Base-by-base conservation (phyloP, 2,113 vertebrate genomes). In the Oryzias javanicus region DNA sequence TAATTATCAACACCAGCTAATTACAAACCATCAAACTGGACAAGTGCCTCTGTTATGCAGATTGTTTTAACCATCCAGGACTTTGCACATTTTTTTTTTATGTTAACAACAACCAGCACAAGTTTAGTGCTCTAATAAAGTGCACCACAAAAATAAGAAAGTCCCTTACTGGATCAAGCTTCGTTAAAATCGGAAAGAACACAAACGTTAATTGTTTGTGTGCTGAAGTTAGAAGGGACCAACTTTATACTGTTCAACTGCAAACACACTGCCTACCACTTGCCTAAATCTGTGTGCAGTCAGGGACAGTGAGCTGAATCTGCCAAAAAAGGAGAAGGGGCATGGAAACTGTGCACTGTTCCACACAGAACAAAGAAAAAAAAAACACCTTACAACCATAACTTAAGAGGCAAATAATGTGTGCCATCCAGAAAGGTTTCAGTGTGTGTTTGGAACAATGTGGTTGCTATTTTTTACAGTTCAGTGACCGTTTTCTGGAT, bases 401-500 rank as follows among this genome's bases (percentile, higher is more conserved):
- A 79, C 60, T 17, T 35, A 66, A 54, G 53, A 69, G 78, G 80
- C 71, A 76, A 77, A 70, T 59, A 64, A 50, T 63, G 64, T 77
- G 76, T 83, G 78, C 78, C 62, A 6, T 78, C 65, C 70, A 83
- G 78, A 67, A 58, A 82, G 71, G 81, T 56, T 49, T 69, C 27
- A 70, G 78, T 65, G 72, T 81, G 76, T 81, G 76, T 83, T 84
- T 89, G 74, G 79, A 79, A 82, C 83, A 89, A 84, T 51, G 19
- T 89, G 64, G 76, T 87, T 85, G 75, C 75, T 78, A 76, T 88
- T 74, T 81, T 65, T 73, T 72, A 67, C 77, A 91, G 88, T 82
- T 85, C 76, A 59, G 84, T 90, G 79, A 78, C 89, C 72, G 18
- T 89, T 89, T 83, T 89, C 89, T 83, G 66, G 81, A 81, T 77